Conservation (phyloP, 2,797 vertebrate genomes). For the Chelon auratus region DNA sequence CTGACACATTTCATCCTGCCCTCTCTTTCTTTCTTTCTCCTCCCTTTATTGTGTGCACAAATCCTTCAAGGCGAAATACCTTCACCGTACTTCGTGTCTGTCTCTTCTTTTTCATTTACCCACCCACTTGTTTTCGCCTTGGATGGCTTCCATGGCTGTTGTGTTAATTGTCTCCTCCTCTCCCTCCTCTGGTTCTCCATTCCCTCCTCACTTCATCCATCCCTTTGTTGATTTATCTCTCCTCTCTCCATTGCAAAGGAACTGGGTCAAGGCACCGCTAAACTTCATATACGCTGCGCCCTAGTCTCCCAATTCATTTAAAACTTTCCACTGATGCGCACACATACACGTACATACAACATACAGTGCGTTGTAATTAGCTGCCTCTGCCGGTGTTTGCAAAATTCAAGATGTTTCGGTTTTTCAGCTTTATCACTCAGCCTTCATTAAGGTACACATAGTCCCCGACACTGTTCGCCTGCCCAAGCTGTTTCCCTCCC, state of each 20-base stretch:
- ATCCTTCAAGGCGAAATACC: constrained; percentile 46
- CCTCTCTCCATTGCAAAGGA: constrained; percentile 36
- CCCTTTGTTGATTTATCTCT: constrained; percentile 56
- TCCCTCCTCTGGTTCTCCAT: constrained; percentile 30
- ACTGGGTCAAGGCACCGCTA: constrained; percentile 55
- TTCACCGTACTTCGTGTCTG: constrained; percentile 28
- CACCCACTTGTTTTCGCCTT: constrained; percentile 47
- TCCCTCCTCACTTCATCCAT: constrained; percentile 39
- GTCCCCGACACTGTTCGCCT: constrained; percentile 34
- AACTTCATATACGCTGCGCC: constrained; percentile 14
- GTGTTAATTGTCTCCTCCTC: constrained; percentile 56
- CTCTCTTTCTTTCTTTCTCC: constrained; percentile 18
- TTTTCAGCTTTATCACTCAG: constrained; percentile 19
- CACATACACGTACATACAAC: constrained; percentile 10
- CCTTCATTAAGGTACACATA: constrained; percentile 22
- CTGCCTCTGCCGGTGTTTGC: constrained; percentile 9
- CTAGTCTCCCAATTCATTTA: constrained; percentile 8
- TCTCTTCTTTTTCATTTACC: constrained; percentile 16
- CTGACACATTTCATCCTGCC: constrained; percentile 32
- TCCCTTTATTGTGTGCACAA: constrained; percentile 23
- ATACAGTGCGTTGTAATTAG: constrained; percentile 15
- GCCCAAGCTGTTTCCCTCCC: constrained; percentile 39
- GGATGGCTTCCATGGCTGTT: constrained; percentile 46
- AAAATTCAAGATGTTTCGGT: constrained; percentile 33
- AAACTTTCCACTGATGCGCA: constrained; percentile 26